Evolutionary conservation across 2,888 invertebrate species (phyloP), one percentile per base, ranked within the genome.

Genomic region (Cephonodes hylas): DNA sequence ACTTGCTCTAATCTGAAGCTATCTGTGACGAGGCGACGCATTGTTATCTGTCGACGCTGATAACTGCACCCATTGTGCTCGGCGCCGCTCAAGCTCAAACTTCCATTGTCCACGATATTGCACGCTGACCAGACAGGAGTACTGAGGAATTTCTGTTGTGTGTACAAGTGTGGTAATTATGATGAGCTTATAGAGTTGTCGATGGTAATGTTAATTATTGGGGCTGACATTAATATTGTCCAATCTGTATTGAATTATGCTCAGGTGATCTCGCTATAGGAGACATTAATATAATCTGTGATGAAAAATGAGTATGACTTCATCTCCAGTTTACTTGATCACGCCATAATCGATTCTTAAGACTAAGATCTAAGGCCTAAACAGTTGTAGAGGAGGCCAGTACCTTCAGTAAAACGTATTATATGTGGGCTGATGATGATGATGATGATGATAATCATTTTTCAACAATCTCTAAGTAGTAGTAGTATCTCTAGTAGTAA

Each of bases 1-100:
- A 31, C 4, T 27, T 53, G 10, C 45, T 45, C 23, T 31, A 53
- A 53, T 53, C 31, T 18, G 18, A 18, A 53, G 53, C 31, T 53
- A 31, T 53, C 53, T 31, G 45, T 56, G 25, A 53, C 63, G 61
- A 48, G 59, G 64, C 61, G 67, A 62, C 69, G 69, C 65, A 66
- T 63, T 27, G 58, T 66, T 67, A 64, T 64, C 65, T 62, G 45
- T 61, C 56, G 46, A n/a, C 42, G 31, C 42, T 66, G 68, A 70
- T 74, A 70, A 68, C 71, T 64, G 59, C 58, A 44, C 3, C 59
- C 18, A 60, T 60, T 60, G 53, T 60, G 10, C 38, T 18, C 22
- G 34, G 22, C 42, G 20, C 60, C 42, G 42, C 27, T 42, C 25
- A 25, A 53, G 18, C 53, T 38, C 31, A 27, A 22, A 42, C 38